Evolutionary conservation across 2,797 vertebrate genomes (phyloP).

Genomic region (Manis javanica): DNA sequence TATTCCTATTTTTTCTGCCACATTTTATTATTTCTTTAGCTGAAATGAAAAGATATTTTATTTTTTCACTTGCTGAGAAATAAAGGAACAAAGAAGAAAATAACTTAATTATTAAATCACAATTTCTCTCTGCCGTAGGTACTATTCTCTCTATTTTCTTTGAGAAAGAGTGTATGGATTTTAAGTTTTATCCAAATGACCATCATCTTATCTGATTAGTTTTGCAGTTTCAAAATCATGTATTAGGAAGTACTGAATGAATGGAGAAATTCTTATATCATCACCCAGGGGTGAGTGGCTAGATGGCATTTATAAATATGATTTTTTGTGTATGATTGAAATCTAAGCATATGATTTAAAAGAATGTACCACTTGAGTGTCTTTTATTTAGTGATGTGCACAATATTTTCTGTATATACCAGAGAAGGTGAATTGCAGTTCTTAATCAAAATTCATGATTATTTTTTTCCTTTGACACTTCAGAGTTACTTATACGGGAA

Average conservation of each 20-base stretch:
- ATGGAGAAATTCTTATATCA: not conserved
- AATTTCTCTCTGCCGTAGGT: not conserved
- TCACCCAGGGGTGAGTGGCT: not conserved
- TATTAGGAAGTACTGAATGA: not conserved
- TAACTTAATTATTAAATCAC: constrained; percentile 10
- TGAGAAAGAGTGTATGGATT: constrained; percentile 14
- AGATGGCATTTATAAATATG: not conserved
- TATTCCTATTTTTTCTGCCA: not conserved
- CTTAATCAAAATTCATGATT: not conserved
- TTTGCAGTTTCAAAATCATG: not conserved
- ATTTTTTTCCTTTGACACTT: constrained; percentile 47
- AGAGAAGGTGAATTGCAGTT: constrained; percentile 29
- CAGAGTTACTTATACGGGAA: not conserved
- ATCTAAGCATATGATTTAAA: not conserved
- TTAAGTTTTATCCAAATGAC: constrained; percentile 48
- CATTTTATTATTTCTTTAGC: not conserved
- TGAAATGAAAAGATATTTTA: constrained; percentile 18
- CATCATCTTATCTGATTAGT: not conserved
- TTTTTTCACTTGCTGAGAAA: constrained; percentile 49
- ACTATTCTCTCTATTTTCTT: constrained; percentile 24
- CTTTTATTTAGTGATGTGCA: not conserved
- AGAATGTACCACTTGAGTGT: not conserved
- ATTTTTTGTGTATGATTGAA: not conserved
- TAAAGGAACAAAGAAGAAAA: not conserved
- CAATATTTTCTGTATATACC: not conserved